Percentiles rank a stretch among this genome's conserved stretches.
Evolutionary conservation across 2,888 invertebrate genomes (phyloP).

Genomic region (Neoascia interrupta): DNA sequence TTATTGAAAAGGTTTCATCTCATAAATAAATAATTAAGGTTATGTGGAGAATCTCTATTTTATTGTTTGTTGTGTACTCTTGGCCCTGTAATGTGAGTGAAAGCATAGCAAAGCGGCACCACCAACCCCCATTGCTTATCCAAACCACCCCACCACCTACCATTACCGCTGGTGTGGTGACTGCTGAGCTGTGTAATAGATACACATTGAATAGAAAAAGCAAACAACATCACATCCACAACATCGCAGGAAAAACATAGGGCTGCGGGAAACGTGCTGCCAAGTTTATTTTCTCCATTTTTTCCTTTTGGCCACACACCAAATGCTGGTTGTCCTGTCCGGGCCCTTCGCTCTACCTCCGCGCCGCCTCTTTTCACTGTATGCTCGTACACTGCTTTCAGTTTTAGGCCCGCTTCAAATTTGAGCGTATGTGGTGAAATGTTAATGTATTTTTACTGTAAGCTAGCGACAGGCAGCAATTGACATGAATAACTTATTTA

Average conservation of each 20-base stretch:
- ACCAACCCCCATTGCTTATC: too few relatives aligned
- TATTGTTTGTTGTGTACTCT: slow-evolving; percentile 47
- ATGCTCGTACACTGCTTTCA: too few relatives aligned
- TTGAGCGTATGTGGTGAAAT: slow-evolving; percentile 52
- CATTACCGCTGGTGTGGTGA: too few relatives aligned
- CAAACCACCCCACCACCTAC: too few relatives aligned
- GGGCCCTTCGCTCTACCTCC: not conserved
- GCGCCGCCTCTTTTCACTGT: too few relatives aligned
- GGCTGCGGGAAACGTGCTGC: slow-evolving; percentile 49
- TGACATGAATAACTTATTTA: slow-evolving; percentile 67
- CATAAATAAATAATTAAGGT: slow-evolving; percentile 79
- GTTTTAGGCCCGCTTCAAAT: not conserved
- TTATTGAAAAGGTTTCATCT: slow-evolving; percentile 78
- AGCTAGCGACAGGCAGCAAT: slow-evolving; percentile 51
- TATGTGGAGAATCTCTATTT: slow-evolving; percentile 63
- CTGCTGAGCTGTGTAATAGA: slow-evolving; percentile 56
- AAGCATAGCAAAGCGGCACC: not conserved
- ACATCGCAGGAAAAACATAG: slow-evolving; percentile 23
- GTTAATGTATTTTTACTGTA: slow-evolving; percentile 63
- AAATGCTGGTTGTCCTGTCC: too few relatives aligned
- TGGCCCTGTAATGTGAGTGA: not conserved
- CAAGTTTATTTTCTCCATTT: slow-evolving; percentile 18
- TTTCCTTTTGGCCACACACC: slow-evolving; percentile 38
- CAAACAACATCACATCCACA: slow-evolving; percentile 44
- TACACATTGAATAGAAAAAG: slow-evolving; percentile 56